Base-by-base conservation (phyloP, 2,888 invertebrate species). In the Tetragonula carbonaria region DNA sequence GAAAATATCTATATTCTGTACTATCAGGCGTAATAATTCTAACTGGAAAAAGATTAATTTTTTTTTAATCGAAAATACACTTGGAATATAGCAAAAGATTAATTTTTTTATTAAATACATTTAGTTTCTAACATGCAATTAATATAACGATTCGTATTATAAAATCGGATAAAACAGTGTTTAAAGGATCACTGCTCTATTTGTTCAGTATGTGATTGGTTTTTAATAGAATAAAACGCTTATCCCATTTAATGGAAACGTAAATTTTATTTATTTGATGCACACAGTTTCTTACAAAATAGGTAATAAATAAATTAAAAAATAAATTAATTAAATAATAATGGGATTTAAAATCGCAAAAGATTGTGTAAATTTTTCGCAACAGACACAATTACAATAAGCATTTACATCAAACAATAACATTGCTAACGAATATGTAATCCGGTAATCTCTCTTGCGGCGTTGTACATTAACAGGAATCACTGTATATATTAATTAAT, bases 1-100 rank as follows among this genome's bases (percentile, higher is more conserved):
- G 92, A 73, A 91, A 91, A 62, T 93, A 93, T 57, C 86, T 86
- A 70, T 91, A 93, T 55, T 90, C 92, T 62, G 88, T 50, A 76
- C 91, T 92, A 71, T 92, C 88, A 38, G 85, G 86, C 13, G 92
- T 92, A 59, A 85, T 85, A 75, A 91, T 89, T 63, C 82, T 87
- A 18, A 92, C 92, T 92, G 73, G 45, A 87, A 87, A 71, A 55
- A 23, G 11, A 63, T 50, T 18, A 33, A 45, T 21, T 51, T 63
- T 21, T 51, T 63, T 21, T 38, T 38, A 3, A 33, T 33, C 33
- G 33, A 33, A 33, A 57, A 67, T 4, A 50, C 4, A 50, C 8
- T 23, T 18, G 18, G 2, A 4, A 16, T 62, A 5, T 4, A 33
- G 3, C 2, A 33, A 33, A 33, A 33, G 33, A 33, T 33, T 33